Percentiles rank a stretch among this genome's conserved stretches.
Evolutionary conservation across 1,140 invertebrate species (phyloP).

Genomic region (Pseudachorutes palmiensis): DNA sequence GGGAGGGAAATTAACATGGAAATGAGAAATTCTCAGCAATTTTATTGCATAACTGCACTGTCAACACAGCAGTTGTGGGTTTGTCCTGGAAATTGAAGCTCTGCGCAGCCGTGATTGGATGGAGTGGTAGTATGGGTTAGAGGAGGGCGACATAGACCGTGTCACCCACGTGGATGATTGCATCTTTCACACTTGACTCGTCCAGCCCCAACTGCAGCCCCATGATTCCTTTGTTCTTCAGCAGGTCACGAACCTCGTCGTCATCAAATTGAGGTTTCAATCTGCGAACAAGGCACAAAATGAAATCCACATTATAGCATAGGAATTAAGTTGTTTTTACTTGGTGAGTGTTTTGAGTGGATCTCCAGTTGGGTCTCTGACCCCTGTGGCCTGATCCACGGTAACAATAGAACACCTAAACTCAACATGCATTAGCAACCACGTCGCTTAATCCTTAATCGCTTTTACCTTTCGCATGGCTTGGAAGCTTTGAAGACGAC

Average conservation of each 20-base stretch:
- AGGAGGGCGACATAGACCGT: conserved; percentile 14
- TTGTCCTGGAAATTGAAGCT: too few species aligned
- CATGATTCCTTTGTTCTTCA: conserved; percentile 32
- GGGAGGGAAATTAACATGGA: too few species aligned
- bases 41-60: too few species aligned
- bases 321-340: conserved; percentile 32
- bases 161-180: conserved; percentile 16
- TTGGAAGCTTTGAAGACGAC: conserved; percentile 35
- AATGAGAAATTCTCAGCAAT: too few species aligned
- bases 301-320: conserved; percentile 6
- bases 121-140: too few species aligned
- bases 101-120: too few species aligned
- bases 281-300: conserved; percentile 7
- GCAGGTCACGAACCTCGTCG: conserved; percentile 4
- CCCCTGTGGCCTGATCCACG: conserved; percentile 41
- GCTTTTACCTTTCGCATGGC: conserved; percentile 38
- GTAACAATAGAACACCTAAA: conserved; percentile 43
- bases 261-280: conserved; percentile 24
- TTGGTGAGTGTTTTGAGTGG: conserved; percentile 41
- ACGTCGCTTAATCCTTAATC: conserved; percentile 34
- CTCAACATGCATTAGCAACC: neutral
- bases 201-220: conserved; percentile 29
- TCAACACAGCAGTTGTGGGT: too few species aligned
- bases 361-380: conserved; percentile 41
- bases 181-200: conserved; percentile 4